Percentiles rank a stretch among this genome's conserved stretches.
Conservation (phyloP, 64 coral and sea anemone species). For the Stichodactyla helianthus region DNA sequence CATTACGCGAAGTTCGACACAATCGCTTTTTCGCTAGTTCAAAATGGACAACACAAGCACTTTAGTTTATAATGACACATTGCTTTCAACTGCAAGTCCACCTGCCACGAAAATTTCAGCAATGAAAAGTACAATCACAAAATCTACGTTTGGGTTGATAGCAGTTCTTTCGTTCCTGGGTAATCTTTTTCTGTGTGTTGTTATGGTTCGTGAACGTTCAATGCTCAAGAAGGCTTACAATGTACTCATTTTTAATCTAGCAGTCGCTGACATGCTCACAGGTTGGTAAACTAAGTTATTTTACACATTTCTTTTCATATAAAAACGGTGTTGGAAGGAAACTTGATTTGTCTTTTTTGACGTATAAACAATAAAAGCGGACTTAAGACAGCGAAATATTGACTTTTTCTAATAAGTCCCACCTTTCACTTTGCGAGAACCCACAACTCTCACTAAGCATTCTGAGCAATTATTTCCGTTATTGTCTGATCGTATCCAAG, state of each 20-base stretch:
- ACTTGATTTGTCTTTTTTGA: no score
- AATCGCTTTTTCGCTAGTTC: background rate
- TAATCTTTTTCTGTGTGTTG: constrained; percentile 45
- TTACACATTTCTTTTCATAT: background rate
- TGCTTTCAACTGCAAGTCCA: background rate
- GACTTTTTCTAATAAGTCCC: no score
- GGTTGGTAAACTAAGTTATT: background rate
- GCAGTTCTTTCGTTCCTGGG: constrained; percentile 41
- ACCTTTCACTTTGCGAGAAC: no score
- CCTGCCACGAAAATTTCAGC: background rate
- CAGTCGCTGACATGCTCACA: constrained; percentile 37
- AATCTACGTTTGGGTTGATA: constrained; percentile 32
- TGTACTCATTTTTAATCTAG: constrained; percentile 42
- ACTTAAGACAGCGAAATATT: no score
- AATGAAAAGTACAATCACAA: background rate
- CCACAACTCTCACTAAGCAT: background rate
- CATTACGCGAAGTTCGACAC: background rate
- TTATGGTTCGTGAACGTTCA: constrained; percentile 24
- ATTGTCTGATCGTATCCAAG: background rate
- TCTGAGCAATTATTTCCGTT: background rate
- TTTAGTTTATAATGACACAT: background rate
- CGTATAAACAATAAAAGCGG: no score
- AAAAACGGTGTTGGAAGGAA: no score
- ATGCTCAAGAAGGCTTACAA: constrained; percentile 31
- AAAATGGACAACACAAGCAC: background rate